phyloP scores from a whole-genome alignment of 2,113 vertebrate species.

The Damaliscus lunatus region DNA sequence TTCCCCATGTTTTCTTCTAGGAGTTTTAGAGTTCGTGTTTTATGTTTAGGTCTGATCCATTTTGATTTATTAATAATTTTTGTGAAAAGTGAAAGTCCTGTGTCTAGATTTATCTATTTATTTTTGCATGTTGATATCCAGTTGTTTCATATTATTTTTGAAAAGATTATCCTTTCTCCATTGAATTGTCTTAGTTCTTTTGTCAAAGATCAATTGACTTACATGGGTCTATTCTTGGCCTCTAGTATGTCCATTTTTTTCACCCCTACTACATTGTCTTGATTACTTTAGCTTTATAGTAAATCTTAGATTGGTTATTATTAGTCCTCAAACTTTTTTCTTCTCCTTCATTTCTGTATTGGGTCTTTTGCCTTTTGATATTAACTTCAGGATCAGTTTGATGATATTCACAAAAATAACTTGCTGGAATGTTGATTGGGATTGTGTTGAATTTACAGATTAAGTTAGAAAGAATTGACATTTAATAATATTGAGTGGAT shows the following conservation, averaged over 20 bases:
- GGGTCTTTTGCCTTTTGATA: background rate
- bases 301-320: background rate
- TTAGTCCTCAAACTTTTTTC: background rate
- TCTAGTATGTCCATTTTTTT: background rate
- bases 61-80: background rate
- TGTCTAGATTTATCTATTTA: background rate
- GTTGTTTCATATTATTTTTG: background rate
- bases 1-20: background rate
- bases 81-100: background rate
- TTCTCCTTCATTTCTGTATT: background rate
- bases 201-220: background rate
- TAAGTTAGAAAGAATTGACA: background rate
- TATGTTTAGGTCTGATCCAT: background rate
- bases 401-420: background rate
- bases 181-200: background rate
- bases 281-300: background rate
- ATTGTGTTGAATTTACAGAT: background rate
- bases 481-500: background rate
- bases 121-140: background rate
- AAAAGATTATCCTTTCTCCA: background rate
- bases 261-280: background rate
- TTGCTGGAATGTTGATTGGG: background rate
- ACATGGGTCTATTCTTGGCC: background rate
- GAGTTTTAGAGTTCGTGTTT: background rate
- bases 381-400: background rate